A percentile compares a stretch with the other conserved stretches of the same genome.
Evolutionary conservation across 2,888 invertebrate genomes (phyloP).

Genomic region (Caradrina clavipalpis): DNA sequence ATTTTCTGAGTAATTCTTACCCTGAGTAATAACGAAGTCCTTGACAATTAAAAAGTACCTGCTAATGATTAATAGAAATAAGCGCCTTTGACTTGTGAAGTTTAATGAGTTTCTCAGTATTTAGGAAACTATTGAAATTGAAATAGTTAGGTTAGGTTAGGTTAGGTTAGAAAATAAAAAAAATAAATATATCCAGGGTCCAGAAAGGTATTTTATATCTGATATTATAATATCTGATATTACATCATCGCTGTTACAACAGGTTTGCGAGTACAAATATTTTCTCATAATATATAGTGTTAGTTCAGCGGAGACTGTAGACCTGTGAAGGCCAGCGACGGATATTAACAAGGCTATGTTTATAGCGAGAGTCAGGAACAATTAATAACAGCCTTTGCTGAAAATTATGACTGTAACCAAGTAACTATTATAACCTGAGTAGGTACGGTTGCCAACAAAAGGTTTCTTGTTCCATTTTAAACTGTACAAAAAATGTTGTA

Average conservation of each 20-base stretch:
- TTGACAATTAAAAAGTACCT: too few relatives aligned
- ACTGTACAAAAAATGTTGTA: too few relatives aligned
- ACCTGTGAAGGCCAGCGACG: conserved; percentile 9
- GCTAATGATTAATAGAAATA: too few relatives aligned
- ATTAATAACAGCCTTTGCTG: conserved; percentile 41
- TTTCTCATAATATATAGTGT: conserved; percentile 4
- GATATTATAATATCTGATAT: background rate
- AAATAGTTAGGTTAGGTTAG: too few relatives aligned
- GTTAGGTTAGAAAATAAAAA: too few relatives aligned
- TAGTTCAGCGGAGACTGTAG: background rate
- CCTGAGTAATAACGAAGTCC: too few relatives aligned
- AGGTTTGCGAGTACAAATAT: conserved; percentile 7
- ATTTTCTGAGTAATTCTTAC: too few relatives aligned
- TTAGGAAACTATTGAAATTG: background rate
- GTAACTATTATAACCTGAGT: conserved; percentile 18
- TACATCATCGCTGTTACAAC: background rate
- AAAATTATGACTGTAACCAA: conserved; percentile 33
- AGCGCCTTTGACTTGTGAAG: too few relatives aligned
- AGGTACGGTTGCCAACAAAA: conserved; percentile 25
- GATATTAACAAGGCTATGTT: conserved; percentile 35
- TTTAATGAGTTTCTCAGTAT: background rate
- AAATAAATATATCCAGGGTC: too few relatives aligned
- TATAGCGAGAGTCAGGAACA: conserved; percentile 26
- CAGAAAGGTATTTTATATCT: background rate
- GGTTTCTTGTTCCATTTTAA: too few relatives aligned